Base-by-base conservation (phyloP, 2,797 vertebrate genomes). In the Threskiornis aethiopicus region DNA sequence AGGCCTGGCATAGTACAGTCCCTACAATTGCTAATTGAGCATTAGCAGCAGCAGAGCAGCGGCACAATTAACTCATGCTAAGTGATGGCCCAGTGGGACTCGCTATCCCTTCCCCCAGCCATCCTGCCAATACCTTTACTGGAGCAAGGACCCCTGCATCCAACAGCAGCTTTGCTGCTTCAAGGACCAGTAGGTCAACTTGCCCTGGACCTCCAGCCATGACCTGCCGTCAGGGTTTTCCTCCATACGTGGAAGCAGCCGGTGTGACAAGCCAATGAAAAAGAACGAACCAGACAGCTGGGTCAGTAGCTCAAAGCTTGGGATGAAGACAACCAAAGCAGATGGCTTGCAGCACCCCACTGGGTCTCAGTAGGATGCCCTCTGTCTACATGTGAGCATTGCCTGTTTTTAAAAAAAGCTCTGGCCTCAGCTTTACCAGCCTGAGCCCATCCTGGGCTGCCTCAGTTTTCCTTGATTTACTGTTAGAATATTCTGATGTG, bases 61-160 rank as follows among this genome's bases (percentile, higher is more conserved):
- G 3, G 18, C 11, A 62, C 37, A 64, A 66, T 62, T 73, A 84
- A 51, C 5, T 62, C n/a, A 37, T 0, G 2, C 20, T 52, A 55
- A 57, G 22, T 44, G 72, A 26, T 54, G n/a, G 9, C 14, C 26
- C 11, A 2, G 20, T 42, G 42, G 29, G n/a, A 80, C 10, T 62
- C 4, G 1, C 3, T 20, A 19, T 64, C 11, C 21, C 47, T 46
- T 78, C 21, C 25, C n/a, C 37, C 66, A 49, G 33, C 10, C n/a
- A 49, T 39, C 18, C 14, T 7, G 9, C 6, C 0, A 0, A 41
- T 11, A 5, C 5, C 8, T 58, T 61, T 57, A 33, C 9, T 28
- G 4, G 10, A 66, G n/a, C 28, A 69, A 55, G 54, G 35, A 73
- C 5, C 8, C 21, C n/a, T 77, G 29, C 7, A 51, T 10, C 21